A percentile compares a stretch with the other conserved stretches of the same genome.
These are phyloP conservation scores for Onychomys leucogaster DNA, from an alignment of 2,797 vertebrate genomes.

Conservation along the genomic window DNA sequence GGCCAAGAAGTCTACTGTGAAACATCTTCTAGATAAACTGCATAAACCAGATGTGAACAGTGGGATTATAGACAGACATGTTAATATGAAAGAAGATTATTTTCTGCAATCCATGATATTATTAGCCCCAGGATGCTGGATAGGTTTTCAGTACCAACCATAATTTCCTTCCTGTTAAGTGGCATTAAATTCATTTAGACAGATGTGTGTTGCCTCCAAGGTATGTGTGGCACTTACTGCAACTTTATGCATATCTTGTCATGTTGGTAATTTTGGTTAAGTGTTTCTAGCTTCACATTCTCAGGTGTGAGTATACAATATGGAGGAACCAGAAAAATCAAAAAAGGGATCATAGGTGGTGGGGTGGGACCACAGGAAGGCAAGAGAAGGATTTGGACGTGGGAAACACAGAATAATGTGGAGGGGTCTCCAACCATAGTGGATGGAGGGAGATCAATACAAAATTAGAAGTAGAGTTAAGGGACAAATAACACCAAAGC, in stretches of 20 bases:
- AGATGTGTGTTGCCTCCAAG: not conserved
- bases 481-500: not conserved
- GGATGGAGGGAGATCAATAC: not conserved
- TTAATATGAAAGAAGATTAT: not conserved
- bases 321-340: too few species aligned
- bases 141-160: not conserved
- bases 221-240: not conserved
- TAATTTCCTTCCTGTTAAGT: not conserved
- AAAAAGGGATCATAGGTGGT: not conserved
- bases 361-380: not conserved
- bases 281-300: too few species aligned
- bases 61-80: fast-evolving
- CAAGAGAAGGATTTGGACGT: not conserved
- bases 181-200: not conserved
- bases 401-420: not conserved
- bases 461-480: not conserved
- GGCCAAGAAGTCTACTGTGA: not conserved
- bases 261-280: not conserved
- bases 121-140: not conserved
- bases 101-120: not conserved
- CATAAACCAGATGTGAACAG: not conserved
- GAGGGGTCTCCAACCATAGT: not conserved
- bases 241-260: not conserved
- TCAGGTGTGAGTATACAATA: too few species aligned
- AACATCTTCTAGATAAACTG: not conserved